Percentiles rank a stretch among this genome's conserved stretches.
These are phyloP conservation scores for Metopia argyrocephala DNA, from an alignment of 2,888 invertebrate species.

Conservation along the genomic window DNA sequence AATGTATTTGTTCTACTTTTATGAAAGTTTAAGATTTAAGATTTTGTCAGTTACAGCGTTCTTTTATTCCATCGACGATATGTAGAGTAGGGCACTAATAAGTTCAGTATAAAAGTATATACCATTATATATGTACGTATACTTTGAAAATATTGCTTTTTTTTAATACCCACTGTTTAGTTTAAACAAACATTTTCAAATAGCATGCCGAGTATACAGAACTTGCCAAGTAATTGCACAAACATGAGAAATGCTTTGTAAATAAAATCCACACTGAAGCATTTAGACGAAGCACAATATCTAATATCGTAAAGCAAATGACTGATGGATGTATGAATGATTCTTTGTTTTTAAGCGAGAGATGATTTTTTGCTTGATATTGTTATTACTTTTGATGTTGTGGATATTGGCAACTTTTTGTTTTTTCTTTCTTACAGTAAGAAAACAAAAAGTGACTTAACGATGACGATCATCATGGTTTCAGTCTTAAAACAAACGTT, in stretches of 20 bases:
- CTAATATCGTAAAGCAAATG: conserved; percentile 16
- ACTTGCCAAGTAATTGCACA: not conserved
- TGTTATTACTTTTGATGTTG: not conserved
- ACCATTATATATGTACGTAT: not conserved
- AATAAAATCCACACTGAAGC: conserved; percentile 13
- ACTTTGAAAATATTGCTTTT: no score
- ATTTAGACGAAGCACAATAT: not conserved
- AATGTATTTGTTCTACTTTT: no score
- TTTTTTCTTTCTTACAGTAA: not conserved
- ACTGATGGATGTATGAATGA: conserved; percentile 1
- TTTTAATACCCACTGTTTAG: not conserved
- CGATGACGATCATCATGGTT: conserved; percentile 37
- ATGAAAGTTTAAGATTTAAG: no score
- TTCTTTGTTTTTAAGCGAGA: not conserved
- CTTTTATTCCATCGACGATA: no score
- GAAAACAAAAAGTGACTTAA: conserved; percentile 47
- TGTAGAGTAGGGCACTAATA: no score
- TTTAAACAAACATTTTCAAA: not conserved
- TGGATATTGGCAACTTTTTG: conserved; percentile 3
- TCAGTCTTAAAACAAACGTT: conserved; percentile 53
- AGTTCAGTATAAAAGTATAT: no score
- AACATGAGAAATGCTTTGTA: conserved; percentile 1
- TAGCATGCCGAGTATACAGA: not conserved
- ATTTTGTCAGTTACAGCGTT: no score
- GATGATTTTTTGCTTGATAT: conserved; percentile 29